A percentile compares a stretch with the other conserved stretches of the same genome.
phyloP scores from a whole-genome alignment of 2,113 vertebrate species.

The Bombycilla garrulus region DNA sequence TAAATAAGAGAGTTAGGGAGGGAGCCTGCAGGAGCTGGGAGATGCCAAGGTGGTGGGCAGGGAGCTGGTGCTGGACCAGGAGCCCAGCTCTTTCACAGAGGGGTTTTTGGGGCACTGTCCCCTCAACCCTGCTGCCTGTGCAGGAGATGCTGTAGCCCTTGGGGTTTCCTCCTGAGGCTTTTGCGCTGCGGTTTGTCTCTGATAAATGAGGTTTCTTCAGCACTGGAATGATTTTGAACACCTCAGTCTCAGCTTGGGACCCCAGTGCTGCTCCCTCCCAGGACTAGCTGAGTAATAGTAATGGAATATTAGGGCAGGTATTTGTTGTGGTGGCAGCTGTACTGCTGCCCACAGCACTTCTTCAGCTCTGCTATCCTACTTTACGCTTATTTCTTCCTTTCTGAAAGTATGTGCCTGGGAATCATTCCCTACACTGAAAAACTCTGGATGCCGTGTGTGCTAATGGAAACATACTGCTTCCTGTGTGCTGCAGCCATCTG shows the following conservation, averaged over 20 bases:
- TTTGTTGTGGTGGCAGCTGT: background rate
- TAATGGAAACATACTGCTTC: background rate
- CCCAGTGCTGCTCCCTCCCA: background rate
- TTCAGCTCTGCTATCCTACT: background rate
- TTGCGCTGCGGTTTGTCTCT: background rate
- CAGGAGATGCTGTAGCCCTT: background rate
- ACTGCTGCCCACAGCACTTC: background rate
- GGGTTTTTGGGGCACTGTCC: background rate
- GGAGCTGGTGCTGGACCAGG: background rate
- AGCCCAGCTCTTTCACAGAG: no score
- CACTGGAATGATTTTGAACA: background rate
- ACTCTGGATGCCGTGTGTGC: background rate
- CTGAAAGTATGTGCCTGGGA: background rate
- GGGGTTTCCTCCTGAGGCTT: background rate
- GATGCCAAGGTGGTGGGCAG: accelerated
- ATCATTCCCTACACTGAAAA: background rate
- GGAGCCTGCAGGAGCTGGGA: background rate
- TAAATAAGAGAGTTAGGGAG: background rate
- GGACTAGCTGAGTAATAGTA: background rate
- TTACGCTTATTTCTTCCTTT: background rate
- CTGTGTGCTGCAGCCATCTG: background rate
- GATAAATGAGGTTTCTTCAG: background rate
- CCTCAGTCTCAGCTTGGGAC: background rate
- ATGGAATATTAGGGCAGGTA: background rate
- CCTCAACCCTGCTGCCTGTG: accelerated